phyloP scores from a whole-genome alignment of 2,113 vertebrate genomes.

The Nycticebus coucang region DNA sequence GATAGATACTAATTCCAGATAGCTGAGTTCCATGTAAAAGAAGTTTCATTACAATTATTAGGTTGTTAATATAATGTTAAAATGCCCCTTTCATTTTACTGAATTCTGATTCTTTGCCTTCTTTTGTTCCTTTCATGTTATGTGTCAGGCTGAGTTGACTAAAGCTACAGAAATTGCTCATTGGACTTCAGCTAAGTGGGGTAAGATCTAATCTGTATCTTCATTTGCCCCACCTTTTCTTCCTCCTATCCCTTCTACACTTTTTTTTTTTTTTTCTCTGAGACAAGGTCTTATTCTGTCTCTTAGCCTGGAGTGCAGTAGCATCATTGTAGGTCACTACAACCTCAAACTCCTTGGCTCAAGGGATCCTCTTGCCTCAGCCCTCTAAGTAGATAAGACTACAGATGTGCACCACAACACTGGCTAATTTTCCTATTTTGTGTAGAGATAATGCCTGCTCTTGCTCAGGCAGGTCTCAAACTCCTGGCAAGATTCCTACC shows the following conservation, averaged over 20 bases:
- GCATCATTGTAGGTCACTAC: not conserved
- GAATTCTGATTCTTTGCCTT: not conserved
- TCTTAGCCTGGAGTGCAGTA: not conserved
- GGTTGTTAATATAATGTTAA: not conserved
- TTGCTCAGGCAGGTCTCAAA: too few species aligned
- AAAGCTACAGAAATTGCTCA: conserved; percentile 13
- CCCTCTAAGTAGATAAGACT: too few species aligned
- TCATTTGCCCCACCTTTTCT: conserved; percentile 5
- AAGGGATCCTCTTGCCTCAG: too few species aligned
- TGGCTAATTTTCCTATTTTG: too few species aligned
- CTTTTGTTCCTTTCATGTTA: conserved; percentile 37
- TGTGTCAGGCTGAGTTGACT: not conserved
- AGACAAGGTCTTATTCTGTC: not conserved
- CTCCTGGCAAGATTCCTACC: not conserved
- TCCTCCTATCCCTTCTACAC: not conserved
- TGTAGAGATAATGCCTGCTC: too few species aligned
- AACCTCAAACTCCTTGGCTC: not conserved
- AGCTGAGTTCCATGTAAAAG: conserved; percentile 9
- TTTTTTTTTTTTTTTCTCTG: not conserved
- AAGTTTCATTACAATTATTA: conserved; percentile 45
- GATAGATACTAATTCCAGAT: not conserved
- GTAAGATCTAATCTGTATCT: not conserved
- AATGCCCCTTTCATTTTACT: not conserved
- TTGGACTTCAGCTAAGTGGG: not conserved
- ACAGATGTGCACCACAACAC: too few species aligned